Evolutionary conservation across 2,888 invertebrate genomes (phyloP).

Genomic region (Biston stratarius): DNA sequence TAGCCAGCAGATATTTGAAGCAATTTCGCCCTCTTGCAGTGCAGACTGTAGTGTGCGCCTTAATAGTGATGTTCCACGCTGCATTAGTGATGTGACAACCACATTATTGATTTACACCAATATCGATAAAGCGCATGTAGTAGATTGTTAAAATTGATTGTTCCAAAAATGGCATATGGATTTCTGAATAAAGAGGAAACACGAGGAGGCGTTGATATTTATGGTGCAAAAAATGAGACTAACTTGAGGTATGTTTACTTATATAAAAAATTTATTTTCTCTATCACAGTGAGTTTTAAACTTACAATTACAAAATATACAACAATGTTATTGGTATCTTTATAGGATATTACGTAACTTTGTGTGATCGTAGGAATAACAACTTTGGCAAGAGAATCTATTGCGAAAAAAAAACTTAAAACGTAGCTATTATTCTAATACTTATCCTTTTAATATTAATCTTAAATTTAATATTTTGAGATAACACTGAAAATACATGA

Average conservation of each 20-base stretch:
- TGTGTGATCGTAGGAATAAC: constrained; percentile 41
- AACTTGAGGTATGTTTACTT: neutral
- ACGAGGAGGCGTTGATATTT: no score
- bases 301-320: constrained; percentile 44
- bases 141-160: no score
- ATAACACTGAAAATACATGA: constrained; percentile 21
- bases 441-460: neutral
- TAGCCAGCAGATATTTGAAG: no score
- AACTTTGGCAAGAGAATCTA: constrained; percentile 57
- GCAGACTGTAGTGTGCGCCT: no score
- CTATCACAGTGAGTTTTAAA: constrained; percentile 69
- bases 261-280: constrained; percentile 57
- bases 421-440: neutral
- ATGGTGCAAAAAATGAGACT: no score
- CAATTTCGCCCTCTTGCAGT: no score
- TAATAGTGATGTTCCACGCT: no score
- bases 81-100: no score
- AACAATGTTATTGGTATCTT: constrained; percentile 37
- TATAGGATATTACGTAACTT: constrained; percentile 30
- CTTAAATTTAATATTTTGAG: constrained; percentile 7
- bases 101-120: no score
- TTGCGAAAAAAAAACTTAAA: constrained; percentile 12
- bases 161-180: no score
- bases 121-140: no score
- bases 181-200: no score